Evolutionary conservation across 2,113 vertebrate species (phyloP), one percentile per base, ranked within the genome.

Genomic region (Paedocypris sp.): DNA sequence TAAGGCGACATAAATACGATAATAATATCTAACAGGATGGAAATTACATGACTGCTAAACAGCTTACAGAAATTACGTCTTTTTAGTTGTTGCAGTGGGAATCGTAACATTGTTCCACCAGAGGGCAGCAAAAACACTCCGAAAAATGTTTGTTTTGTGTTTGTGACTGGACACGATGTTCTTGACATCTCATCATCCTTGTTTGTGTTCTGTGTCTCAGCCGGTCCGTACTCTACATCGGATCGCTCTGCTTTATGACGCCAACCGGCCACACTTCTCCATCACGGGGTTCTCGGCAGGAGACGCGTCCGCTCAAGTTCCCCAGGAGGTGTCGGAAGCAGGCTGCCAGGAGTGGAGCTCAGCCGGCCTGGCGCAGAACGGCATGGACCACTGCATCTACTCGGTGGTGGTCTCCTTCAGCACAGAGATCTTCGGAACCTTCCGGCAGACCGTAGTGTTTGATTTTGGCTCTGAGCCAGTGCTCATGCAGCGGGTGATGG

Each of bases 401-500:
- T 91, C 89, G 82, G 88, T 99, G 48, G 86, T 83, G 53, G 89
- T 99, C 83, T 90, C 84, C 67, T 99, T 99, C 82, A 92, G 84
- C 82, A 98, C 95, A 23, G 94, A 97, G 83, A 98, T 99, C 82
- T 98, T 98, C 73, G 95, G 95, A 45, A 98, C 95, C 75, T 99
- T 99, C 86, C 85, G 94, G 46, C 95, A 99, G 82, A 98, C 95
- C 12, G 88, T 91, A 63, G 95, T 99, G 70, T 98, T 99, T 76
- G 95, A 99, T 84, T 98, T 99, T 50, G 94, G 94, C 75, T 89
- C 90, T 50, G 94, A 98, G 59, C 95, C 95, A 13, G 94, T 99
- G 74, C 88, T 99, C 75, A 97, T 97, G 93, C 90, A 96, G 80
- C 87, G 94, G 79, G 89, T 99, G 43, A 97, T 96, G 93, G 95